A percentile compares a stretch with the other conserved stretches of the same genome.
Conservation (phyloP, 2,888 invertebrate genomes). For the Eristalis arbustorum region DNA sequence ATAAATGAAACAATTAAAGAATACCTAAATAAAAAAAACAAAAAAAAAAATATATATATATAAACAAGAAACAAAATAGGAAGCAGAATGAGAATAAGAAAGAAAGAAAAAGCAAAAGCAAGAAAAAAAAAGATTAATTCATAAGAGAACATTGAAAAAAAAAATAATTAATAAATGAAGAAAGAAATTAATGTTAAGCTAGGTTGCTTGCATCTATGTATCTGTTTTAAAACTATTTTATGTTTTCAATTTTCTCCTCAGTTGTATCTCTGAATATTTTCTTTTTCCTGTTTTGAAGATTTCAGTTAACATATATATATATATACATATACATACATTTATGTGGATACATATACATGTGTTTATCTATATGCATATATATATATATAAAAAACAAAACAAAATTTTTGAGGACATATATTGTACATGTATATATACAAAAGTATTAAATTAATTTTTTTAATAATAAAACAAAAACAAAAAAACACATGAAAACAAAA, state of each 20-base stretch:
- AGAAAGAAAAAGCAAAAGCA: conserved; percentile 38
- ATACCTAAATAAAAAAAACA: conserved; percentile 32
- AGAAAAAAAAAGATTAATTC: conserved; percentile 58
- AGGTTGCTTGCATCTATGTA: conserved; percentile 35
- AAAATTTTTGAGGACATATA: conserved; percentile 49
- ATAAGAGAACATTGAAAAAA: too few relatives aligned
- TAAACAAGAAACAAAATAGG: conserved; percentile 15
- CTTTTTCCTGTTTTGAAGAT: conserved; percentile 1
- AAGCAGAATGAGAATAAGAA: conserved; percentile 10
- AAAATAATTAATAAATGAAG: too few relatives aligned
- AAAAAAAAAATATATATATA: conserved; percentile 9
- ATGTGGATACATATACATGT: neutral
- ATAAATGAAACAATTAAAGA: conserved; percentile 3
- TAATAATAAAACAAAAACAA: conserved; percentile 71
- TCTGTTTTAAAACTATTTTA: neutral
- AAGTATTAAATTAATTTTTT: conserved; percentile 73
- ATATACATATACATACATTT: conserved; percentile 5
- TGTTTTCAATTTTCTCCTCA: too few relatives aligned
- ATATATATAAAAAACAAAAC: conserved; percentile 53
- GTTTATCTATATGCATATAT: neutral
- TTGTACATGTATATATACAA: conserved; percentile 67
- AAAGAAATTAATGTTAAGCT: conserved; percentile 67
- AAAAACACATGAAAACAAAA: conserved; percentile 42
- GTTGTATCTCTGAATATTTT: too few relatives aligned
- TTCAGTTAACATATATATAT: conserved; percentile 3